These are phyloP conservation scores for Cossypha caffra DNA, from an alignment of 2,797 vertebrate species.

Conservation along the genomic window DNA sequence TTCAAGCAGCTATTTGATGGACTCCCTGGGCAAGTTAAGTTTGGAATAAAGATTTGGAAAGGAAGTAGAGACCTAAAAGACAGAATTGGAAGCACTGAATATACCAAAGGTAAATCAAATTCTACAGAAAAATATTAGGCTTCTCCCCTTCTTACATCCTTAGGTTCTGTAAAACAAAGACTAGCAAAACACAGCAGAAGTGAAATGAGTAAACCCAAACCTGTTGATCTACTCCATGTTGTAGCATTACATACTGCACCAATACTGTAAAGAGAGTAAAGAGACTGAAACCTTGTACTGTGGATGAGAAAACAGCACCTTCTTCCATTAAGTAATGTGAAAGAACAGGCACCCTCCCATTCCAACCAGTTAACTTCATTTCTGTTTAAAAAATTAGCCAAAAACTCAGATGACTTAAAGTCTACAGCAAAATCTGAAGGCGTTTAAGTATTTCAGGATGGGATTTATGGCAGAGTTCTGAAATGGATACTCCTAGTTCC, in stretches of 20 bases:
- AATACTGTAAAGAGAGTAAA: not conserved
- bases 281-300: not conserved
- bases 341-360: not conserved
- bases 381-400: constrained; percentile 17
- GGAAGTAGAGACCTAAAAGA: not conserved
- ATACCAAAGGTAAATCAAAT: not conserved
- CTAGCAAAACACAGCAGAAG: not conserved
- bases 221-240: not conserved
- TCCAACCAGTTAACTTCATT: not conserved
- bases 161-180: not conserved
- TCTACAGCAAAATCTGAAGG: constrained; percentile 48
- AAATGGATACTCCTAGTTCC: constrained; percentile 74
- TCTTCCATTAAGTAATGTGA: not conserved
- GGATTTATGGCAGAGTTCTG: constrained; percentile 52
- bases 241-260: not conserved
- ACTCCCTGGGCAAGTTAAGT: not conserved
- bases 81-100: not conserved
- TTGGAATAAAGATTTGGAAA: not conserved
- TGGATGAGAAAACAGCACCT: not conserved
- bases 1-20: not conserved
- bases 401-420: constrained; percentile 6
- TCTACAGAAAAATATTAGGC: not conserved
- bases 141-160: not conserved
- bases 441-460: constrained; percentile 66
- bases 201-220: not conserved